Evolutionary conservation across 2,888 invertebrate genomes (phyloP).

Genomic region (Drosophila neotestacea): DNA sequence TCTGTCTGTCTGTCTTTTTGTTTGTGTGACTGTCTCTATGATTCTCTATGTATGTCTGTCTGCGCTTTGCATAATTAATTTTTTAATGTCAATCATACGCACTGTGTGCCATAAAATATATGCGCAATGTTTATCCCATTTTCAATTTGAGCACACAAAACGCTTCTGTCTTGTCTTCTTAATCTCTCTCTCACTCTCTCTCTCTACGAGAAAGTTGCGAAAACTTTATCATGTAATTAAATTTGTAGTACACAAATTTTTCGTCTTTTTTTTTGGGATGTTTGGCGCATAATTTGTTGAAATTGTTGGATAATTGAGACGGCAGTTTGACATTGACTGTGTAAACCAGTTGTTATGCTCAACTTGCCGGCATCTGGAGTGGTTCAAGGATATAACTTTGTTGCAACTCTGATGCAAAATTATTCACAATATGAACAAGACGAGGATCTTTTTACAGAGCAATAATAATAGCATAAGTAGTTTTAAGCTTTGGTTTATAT

Average conservation of each 20-base stretch:
- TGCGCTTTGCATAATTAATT: slow-evolving; percentile 75
- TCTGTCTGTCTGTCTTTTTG: neutral
- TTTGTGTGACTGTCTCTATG: neutral
- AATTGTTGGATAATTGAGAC: slow-evolving; percentile 46
- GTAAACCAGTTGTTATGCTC: slow-evolving; percentile 24
- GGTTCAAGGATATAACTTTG: slow-evolving; percentile 3
- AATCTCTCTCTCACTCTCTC: neutral
- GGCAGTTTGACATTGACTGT: slow-evolving; percentile 38
- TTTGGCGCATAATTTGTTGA: slow-evolving; percentile 15
- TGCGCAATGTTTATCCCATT: slow-evolving; percentile 63
- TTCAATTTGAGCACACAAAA: slow-evolving; percentile 49
- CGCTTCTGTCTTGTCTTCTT: slow-evolving; percentile 17
- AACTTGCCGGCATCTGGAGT: neutral
- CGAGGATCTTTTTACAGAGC: too few species aligned
- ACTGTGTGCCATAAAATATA: slow-evolving; percentile 75
- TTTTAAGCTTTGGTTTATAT: neutral
- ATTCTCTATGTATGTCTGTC: slow-evolving; percentile 21
- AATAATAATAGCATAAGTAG: neutral
- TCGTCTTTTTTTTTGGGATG: slow-evolving; percentile 1
- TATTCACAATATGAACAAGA: neutral
- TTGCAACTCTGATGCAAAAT: slow-evolving; percentile 5
- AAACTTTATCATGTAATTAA: slow-evolving; percentile 67
- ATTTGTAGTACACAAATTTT: slow-evolving; percentile 53
- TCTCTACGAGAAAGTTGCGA: slow-evolving; percentile 20
- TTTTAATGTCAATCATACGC: slow-evolving; percentile 79